phyloP scores from a whole-genome alignment of 2,113 vertebrate species.

The Mormoops blainvillei region DNA sequence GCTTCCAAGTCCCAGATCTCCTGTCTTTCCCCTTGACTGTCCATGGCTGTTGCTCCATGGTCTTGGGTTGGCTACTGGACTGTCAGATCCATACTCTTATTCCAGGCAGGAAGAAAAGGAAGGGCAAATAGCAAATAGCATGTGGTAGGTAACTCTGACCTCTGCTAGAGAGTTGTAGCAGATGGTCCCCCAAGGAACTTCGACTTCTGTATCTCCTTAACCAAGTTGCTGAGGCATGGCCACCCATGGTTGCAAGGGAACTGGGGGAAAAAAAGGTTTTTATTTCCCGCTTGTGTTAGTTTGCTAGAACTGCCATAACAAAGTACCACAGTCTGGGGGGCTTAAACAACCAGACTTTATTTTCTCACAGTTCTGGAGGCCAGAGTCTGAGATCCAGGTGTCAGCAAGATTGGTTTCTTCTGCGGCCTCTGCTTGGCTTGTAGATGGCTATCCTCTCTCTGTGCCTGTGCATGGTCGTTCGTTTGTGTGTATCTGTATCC shows the following conservation, averaged over 20 bases:
- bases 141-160: not conserved
- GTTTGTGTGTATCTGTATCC: not conserved
- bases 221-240: not conserved
- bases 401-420: not conserved
- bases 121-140: not conserved
- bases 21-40: not conserved
- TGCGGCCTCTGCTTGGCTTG: not conserved
- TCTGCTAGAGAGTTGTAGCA: not conserved
- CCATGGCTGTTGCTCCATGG: not conserved
- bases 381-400: not conserved
- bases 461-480: not conserved
- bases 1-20: not conserved
- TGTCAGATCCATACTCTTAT: not conserved
- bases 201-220: not conserved
- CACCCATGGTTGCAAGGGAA: not conserved
- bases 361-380: not conserved
- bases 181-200: not conserved
- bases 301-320: not conserved
- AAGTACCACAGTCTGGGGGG: not conserved
- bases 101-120: not conserved
- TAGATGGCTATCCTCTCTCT: not conserved
- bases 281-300: not conserved
- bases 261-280: not conserved
- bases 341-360: not conserved
- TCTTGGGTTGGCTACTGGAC: not conserved